Percentiles rank a stretch among this genome's conserved stretches.
Evolutionary conservation across 2,888 invertebrate genomes (phyloP).

Genomic region (Tipula vernalis): DNA sequence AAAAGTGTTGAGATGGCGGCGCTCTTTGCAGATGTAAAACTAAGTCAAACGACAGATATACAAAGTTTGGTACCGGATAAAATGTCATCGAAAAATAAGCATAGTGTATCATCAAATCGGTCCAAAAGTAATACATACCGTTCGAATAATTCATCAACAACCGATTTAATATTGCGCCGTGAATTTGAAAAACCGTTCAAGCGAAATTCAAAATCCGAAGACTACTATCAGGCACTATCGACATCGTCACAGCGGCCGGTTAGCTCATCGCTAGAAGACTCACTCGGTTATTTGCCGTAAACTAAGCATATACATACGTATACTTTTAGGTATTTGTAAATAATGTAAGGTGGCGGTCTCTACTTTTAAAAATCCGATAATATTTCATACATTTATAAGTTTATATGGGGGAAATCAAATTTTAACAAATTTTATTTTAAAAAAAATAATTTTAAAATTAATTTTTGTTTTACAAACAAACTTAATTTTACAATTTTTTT

Average conservation of each 20-base stretch:
- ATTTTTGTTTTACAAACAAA: neutral
- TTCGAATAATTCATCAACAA: neutral
- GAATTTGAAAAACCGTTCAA: neutral
- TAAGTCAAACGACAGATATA: constrained; percentile 58
- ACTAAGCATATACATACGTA: neutral
- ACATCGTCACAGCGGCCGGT: constrained; percentile 22
- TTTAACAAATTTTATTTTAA: neutral
- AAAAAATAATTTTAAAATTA: neutral
- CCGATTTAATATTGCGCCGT: neutral
- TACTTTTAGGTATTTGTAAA: neutral
- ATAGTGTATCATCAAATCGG: neutral
- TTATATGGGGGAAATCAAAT: neutral
- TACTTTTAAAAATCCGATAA: neutral
- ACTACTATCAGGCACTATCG: constrained; percentile 30
- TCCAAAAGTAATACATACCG: constrained; percentile 9
- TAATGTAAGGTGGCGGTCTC: neutral
- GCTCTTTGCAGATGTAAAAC: constrained; percentile 62
- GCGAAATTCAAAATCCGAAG: constrained; percentile 11
- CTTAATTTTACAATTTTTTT: neutral
- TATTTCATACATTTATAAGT: neutral
- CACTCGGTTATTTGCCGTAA: constrained; percentile 38
- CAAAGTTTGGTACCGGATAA: constrained; percentile 33
- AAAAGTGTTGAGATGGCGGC: constrained; percentile 84
- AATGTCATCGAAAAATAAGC: constrained; percentile 16
- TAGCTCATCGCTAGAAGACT: constrained; percentile 36